Percentiles rank a stretch among this genome's conserved stretches.
phyloP scores from a whole-genome alignment of 2,888 invertebrate species.

The Priocnemis perturbator region DNA sequence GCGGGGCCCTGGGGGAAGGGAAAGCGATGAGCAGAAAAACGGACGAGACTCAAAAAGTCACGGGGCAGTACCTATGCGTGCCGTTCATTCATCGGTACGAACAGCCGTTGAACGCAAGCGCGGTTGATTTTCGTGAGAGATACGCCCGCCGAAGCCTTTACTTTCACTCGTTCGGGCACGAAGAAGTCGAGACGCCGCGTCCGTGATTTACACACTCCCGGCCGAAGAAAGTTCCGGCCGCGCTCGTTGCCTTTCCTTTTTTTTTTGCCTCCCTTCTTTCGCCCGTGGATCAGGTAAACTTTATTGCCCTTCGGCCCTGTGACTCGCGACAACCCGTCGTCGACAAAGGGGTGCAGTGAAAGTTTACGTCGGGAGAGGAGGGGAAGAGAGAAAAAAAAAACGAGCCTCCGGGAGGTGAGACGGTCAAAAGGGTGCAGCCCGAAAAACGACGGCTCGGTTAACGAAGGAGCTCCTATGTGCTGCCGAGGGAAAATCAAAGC shows the following conservation, averaged over 20 bases:
- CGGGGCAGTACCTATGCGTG: background rate
- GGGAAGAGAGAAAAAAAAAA: conserved; percentile 39
- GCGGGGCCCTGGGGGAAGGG: too few species aligned
- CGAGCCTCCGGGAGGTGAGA: conserved; percentile 18
- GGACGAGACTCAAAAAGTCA: background rate
- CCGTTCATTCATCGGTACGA: background rate
- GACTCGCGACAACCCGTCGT: conserved; percentile 24
- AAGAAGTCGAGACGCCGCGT: conserved; percentile 25
- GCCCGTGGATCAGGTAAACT: conserved; percentile 54
- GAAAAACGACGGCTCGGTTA: background rate
- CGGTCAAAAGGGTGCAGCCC: conserved; percentile 20
- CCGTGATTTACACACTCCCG: conserved; percentile 61
- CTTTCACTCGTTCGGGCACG: conserved; percentile 61
- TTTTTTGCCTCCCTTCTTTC: conserved; percentile 21
- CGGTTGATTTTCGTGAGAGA: conserved; percentile 48
- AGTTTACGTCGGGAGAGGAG: conserved; percentile 50
- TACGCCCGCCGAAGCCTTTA: conserved; percentile 62
- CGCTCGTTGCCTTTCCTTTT: conserved; percentile 26
- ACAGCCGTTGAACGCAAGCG: conserved; percentile 6
- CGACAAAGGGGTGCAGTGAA: conserved; percentile 63
- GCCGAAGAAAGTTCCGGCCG: conserved; percentile 37
- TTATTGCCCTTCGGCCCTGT: conserved; percentile 49
- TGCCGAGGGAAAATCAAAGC: background rate
- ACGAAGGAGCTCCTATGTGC: background rate
- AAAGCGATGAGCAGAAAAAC: background rate